A percentile compares a stretch with the other conserved stretches of the same genome.
Conservation (phyloP, 2,113 vertebrate genomes). For the Actenoides lindsayi region DNA sequence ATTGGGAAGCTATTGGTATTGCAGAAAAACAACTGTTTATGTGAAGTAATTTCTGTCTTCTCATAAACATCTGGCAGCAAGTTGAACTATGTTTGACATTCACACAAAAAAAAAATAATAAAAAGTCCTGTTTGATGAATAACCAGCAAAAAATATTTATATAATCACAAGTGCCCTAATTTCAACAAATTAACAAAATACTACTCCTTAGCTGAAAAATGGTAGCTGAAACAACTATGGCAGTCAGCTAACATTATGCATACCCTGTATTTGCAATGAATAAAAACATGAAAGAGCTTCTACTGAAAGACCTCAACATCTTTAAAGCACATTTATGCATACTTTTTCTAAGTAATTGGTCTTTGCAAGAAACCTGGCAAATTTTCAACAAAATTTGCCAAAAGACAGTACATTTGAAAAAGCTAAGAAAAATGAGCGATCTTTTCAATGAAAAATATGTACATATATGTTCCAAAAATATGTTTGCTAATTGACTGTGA, state of each 20-base stretch:
- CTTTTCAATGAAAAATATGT: not conserved
- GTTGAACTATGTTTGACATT: not conserved
- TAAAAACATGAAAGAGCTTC: not conserved
- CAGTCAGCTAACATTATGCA: not conserved
- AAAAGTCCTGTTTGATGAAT: not conserved
- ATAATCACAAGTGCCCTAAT: not conserved
- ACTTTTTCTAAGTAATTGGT: not conserved
- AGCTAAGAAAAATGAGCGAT: not conserved
- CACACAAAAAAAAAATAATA: not conserved
- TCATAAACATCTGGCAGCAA: not conserved
- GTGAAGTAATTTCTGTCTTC: not conserved
- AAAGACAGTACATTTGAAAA: not conserved
- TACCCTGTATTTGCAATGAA: not conserved
- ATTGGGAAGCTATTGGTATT: not conserved
- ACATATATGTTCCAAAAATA: not conserved
- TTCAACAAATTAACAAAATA: not conserved
- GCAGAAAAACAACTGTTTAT: not conserved
- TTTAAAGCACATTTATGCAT: not conserved
- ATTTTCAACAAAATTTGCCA: not conserved
- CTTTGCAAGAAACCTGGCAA: rapidly evolving
- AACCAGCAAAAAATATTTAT: not conserved
- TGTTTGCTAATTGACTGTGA: not conserved
- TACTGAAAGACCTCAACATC: not conserved
- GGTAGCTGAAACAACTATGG: not conserved
- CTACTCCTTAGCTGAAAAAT: not conserved